Evolutionary conservation across 2,113 vertebrate genomes (phyloP), one percentile per base, ranked within the genome.

Genomic region (Panthera uncia): DNA sequence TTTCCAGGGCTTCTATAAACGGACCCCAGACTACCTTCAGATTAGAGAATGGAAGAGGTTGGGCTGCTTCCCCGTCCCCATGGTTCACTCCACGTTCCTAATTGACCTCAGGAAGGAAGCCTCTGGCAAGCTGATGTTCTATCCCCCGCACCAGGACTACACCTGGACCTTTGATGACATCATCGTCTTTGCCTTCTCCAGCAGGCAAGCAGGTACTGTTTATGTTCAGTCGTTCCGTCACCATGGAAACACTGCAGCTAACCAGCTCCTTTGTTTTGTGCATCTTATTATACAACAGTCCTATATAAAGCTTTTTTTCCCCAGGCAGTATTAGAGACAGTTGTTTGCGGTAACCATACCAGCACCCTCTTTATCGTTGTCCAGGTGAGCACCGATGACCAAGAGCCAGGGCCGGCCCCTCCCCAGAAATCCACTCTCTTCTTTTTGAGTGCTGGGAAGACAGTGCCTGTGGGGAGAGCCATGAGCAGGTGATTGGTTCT

Each of bases 131-230:
- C 98, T 99, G 98, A 66, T 97, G 23, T 99, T 99, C 98, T 99
- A 99, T 93, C 99, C 99, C 0, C 99, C 99, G 0, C 99, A 99
- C 98, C 98, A 99, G 1, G 99, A 99, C 98, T 99, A 99, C 98
- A 99, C 99, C 96, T 99, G 99, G 99, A 99, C 99, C 19, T 99
- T 99, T 25, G 99, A 99, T 85, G 99, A 99, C 98, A 99, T 99
- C 98, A 99, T 99, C 97, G 99, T 99, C 96, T 99, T 99, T 96
- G 99, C 99, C 36, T 99, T 99, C 98, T 99, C 99, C 3, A 99
- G 99, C 65, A 99, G 99, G 78, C 99, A 99, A 97, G 99, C 99
- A 98, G 99, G 99, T 99, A 98, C 52, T 98, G 2, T 38, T 57
- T 41, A 38, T 19, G 33, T 65, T 33, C 0, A 1, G 55, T 15